Percentiles rank a stretch among this genome's conserved stretches.
phyloP scores from a whole-genome alignment of 2,113 vertebrate genomes.

The Cyrtonyx montezumae region DNA sequence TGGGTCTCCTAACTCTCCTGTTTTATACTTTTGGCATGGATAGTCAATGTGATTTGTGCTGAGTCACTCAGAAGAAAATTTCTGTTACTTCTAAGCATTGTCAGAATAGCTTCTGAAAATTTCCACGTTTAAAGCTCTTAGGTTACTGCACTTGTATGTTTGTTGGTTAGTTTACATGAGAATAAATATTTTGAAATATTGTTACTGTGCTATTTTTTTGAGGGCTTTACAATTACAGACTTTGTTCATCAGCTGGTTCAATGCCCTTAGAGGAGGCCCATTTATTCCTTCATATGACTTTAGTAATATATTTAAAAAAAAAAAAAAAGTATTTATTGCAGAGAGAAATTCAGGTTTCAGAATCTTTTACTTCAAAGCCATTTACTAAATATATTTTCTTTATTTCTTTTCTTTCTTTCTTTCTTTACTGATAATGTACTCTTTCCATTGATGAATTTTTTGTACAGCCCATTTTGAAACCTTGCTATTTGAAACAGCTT shows the following conservation, averaged over 20 bases:
- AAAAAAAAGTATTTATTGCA: slow-evolving; percentile 15
- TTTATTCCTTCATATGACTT: background rate
- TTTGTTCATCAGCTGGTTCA: background rate
- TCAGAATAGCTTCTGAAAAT: background rate
- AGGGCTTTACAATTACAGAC: background rate
- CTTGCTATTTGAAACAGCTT: slow-evolving; percentile 72
- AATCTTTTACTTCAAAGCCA: slow-evolving; percentile 22
- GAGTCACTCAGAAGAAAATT: background rate
- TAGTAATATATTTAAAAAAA: background rate
- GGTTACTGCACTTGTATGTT: accelerated
- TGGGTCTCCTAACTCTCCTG: background rate
- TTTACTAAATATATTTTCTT: background rate
- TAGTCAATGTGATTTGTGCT: background rate
- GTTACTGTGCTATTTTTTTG: background rate
- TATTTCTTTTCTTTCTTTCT: background rate
- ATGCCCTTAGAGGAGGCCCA: background rate
- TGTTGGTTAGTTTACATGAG: background rate
- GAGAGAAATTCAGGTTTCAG: slow-evolving; percentile 43
- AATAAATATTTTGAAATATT: background rate
- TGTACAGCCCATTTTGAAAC: slow-evolving; percentile 56
- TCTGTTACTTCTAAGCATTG: background rate
- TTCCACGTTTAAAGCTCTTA: background rate
- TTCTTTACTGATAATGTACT: slow-evolving; percentile 54
- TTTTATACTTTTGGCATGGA: background rate
- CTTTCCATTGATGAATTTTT: slow-evolving; percentile 60